Base-by-base conservation (phyloP, 2,888 invertebrate species). In the Nephrotoma appendiculata region DNA sequence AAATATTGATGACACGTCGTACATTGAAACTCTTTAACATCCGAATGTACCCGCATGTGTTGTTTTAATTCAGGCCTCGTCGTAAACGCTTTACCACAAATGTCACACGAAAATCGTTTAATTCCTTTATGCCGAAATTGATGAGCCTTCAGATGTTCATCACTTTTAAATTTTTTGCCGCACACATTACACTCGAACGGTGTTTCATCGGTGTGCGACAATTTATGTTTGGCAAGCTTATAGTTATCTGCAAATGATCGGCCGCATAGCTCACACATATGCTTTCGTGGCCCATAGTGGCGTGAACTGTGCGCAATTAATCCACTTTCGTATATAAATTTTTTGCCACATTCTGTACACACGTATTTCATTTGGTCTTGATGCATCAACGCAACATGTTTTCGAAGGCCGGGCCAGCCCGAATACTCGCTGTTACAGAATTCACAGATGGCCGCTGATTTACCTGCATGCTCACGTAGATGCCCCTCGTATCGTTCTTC, bases 371-470 rank as follows among this genome's bases (percentile, higher is more conserved):
- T 71, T 52, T 86, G 42, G 42, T 86, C 57, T 42, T 86, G 41
- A 15, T 86, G 86, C 57, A 41, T 57, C 6, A 41, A 19, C 4
- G n/a, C 15, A 15, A 86, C 43, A 15, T 86, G 86, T 15, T 86
- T 52, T 57, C 42, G 86, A 2, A 86, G 15, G 9, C 52, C 42
- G 3, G 86, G 71, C 86, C 86, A 86, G 9, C 42, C 57, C n/a
- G 86, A 41, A 57, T 71, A 86, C 12, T 71, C 86, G 3, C 86
- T n/a, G 15, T 7, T 9, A 42, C 86, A 71, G 45, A 86, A 42
- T 57, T 86, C 86, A 86, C 86, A 86, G 19, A 86, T 43, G 7
- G 86, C 86, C 11, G 86, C 86, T n/a, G 41, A 41, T 86, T 86
- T 86, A 42, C 86, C 86, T 57, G 57, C 57, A 42, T 86, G 86